Evolutionary conservation across 2,797 vertebrate genomes (phyloP).

Genomic region (Crocidura indochinensis): DNA sequence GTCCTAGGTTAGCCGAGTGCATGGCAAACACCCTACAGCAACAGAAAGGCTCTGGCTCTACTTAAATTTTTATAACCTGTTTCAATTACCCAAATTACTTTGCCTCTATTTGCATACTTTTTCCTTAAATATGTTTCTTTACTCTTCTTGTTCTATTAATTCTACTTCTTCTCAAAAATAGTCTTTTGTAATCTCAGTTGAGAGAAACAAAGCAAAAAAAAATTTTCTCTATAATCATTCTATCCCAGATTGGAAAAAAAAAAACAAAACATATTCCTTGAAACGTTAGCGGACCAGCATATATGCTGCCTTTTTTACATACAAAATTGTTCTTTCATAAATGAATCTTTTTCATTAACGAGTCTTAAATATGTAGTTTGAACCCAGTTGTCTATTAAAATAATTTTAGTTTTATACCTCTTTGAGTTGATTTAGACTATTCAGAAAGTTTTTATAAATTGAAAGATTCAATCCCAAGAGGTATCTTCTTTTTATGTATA

Average conservation of each 20-base stretch:
- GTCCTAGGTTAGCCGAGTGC: too few species aligned
- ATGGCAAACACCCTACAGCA: too few species aligned
- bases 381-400: neutral
- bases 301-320: conserved; percentile 3
- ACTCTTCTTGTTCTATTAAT: neutral
- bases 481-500: conserved; percentile 53
- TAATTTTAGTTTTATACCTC: neutral
- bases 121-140: neutral
- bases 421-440: neutral
- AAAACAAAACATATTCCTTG: neutral
- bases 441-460: too few species aligned
- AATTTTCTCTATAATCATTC: neutral
- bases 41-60: too few species aligned
- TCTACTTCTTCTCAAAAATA: neutral
- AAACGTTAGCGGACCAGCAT: neutral
- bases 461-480: conserved; percentile 2
- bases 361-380: neutral
- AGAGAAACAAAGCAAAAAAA: too few species aligned
- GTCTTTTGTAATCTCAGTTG: conserved; percentile 9
- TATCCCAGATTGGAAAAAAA: neutral
- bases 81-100: neutral
- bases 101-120: neutral
- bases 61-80: neutral
- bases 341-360: neutral
- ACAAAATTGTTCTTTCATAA: neutral